phyloP scores from a whole-genome alignment of 2,797 vertebrate species.

The Allobates femoralis region DNA sequence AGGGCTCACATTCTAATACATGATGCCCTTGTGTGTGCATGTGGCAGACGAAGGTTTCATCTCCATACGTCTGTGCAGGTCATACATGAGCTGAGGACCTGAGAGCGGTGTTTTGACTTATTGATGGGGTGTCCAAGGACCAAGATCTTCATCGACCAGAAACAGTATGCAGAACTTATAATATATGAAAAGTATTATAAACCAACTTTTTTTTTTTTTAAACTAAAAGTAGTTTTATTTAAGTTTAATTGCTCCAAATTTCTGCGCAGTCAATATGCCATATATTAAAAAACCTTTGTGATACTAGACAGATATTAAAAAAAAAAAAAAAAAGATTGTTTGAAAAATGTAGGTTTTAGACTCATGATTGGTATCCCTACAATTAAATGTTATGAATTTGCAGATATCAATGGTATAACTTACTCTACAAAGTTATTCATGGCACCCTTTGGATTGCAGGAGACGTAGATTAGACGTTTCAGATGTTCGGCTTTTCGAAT shows the following conservation, averaged over 20 bases:
- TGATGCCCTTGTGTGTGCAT: no score
- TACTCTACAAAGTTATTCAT: conserved; percentile 97
- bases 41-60: no score
- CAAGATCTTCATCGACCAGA: no score
- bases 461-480: conserved; percentile 91
- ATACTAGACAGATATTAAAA: not conserved
- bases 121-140: no score
- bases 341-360: not conserved
- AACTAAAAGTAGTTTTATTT: no score
- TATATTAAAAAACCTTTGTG: not conserved
- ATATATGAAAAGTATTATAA: no score
- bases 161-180: no score
- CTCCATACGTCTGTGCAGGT: not conserved
- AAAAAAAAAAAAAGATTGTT: not conserved
- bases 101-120: no score
- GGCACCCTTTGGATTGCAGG: conserved; percentile 94
- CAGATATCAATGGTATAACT: conserved; percentile 67
- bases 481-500: conserved; percentile 90
- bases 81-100: no score
- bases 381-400: not conserved
- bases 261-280: no score
- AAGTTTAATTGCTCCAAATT: not conserved
- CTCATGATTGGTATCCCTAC: not conserved
- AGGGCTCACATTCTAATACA: no score
- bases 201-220: no score